phyloP scores from a whole-genome alignment of 2,888 invertebrate genomes.

The Polyommatus icarus region DNA sequence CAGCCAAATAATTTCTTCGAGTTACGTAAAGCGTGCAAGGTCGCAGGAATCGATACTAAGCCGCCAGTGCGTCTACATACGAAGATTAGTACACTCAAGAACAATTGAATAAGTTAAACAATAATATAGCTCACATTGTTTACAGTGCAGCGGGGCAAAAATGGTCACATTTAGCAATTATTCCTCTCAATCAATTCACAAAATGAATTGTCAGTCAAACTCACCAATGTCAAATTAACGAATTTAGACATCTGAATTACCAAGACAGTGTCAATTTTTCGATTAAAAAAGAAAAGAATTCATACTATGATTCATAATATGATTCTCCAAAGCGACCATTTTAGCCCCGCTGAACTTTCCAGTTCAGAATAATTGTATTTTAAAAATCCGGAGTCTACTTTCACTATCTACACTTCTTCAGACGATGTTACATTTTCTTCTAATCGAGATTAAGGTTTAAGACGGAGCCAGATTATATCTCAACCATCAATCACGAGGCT shows the following conservation, averaged over 20 bases:
- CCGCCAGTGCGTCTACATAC: constrained; percentile 59
- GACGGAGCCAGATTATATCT: neutral
- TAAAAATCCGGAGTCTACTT: neutral
- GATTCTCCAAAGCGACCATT: too few relatives aligned
- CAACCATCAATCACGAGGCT: neutral
- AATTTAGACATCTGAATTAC: too few relatives aligned
- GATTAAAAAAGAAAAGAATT: too few relatives aligned
- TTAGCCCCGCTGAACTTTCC: too few relatives aligned
- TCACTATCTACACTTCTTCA: neutral
- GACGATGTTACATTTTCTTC: neutral
- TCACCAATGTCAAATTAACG: too few relatives aligned
- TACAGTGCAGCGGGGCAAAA: too few relatives aligned
- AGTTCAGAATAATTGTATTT: neutral
- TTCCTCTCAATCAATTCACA: too few relatives aligned
- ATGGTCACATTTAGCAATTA: too few relatives aligned
- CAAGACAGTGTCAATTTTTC: too few relatives aligned
- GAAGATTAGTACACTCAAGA: constrained; percentile 31
- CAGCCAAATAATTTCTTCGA: constrained; percentile 33
- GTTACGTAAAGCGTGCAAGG: constrained; percentile 64
- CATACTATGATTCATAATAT: too few relatives aligned
- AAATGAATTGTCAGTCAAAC: too few relatives aligned
- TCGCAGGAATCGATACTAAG: constrained; percentile 64
- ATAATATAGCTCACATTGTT: too few relatives aligned
- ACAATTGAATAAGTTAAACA: neutral
- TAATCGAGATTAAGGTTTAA: constrained; percentile 4